Evolutionary conservation across 2,797 vertebrate species (phyloP), one percentile per base, ranked within the genome.

Genomic region (Catostomus latipinnis): DNA sequence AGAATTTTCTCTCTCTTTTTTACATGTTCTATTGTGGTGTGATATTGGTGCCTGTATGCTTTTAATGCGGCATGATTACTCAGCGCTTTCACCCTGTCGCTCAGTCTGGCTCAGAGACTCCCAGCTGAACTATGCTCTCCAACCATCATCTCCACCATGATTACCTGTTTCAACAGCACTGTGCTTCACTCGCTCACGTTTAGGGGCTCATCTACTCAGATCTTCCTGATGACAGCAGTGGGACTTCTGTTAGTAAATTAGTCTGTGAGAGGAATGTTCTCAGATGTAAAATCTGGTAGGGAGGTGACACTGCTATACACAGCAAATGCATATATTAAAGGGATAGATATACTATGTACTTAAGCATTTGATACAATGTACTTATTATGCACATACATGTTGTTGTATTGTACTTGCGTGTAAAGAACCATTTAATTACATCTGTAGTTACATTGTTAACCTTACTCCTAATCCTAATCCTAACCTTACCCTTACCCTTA

Each of bases 11-110:
- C 70, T 57, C 74, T 71, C 58, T 82, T 78, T 77, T 82, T 73
- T 82, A 63, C 77, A 70, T 65, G 48, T 58, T 82, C 79, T 74
- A 78, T 79, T 72, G 70, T 81, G 81, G 69, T 66, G 72, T 72
- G 71, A 74, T 81, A 72, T 86, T 34, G 57, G 81, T 63, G 67
- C 71, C 65, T 78, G 82, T 84, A 78, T 84, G 63, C 80, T 78
- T 84, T 90, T 88, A 85, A 84, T 85, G 76, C 87, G 68, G 80
- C 82, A 70, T 80, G 87, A 90, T 92, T 91, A 93, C 89, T 91
- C 91, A 92, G 90, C 87, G 82, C 79, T 90, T 92, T 85, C 82
- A 76, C 7, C 73, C 88, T 78, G 88, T 82, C 87, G 84, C 85
- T 89, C 88, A 90, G 82, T 73, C 78, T 61, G 86, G 63, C 83